Base-by-base conservation (phyloP, 1,140 invertebrate genomes). In the Hirudo medicinalis region DNA sequence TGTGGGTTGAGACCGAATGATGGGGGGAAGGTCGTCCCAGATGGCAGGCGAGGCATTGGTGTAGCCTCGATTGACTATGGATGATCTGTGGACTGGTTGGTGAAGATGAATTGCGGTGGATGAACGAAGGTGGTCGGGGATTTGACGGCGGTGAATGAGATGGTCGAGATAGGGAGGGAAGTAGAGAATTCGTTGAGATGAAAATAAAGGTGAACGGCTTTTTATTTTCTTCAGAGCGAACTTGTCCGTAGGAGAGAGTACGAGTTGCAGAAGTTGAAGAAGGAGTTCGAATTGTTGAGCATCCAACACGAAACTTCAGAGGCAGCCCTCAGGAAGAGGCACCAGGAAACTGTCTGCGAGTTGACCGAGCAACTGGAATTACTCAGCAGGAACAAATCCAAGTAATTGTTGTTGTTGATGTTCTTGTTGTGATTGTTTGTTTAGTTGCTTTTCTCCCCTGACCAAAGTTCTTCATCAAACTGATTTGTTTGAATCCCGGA, bases 291-390 rank as follows among this genome's bases (percentile, higher is more conserved):
- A 74, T 74, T 79, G 9, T 75, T 76, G 67, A 78, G 74, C 67
- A 74, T 76, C 20, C 77, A 79, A 71, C 77, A 79, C 67, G 81
- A 82, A 72, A 75, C 75, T 27, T 55, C 76, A 25, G 80, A 81
- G 73, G 68, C 76, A n/a, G 79, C 76, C 71, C 74, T 81, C 72
- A 78, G 80, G 71, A 81, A 80, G 74, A 75, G 80, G 71, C 78
- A 81, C 76, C 77, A 80, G 54, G 78, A 80, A 55, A 74, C 78
- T 36, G 75, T 82, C 72, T 80, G 78, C 67, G 81, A 82, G 72
- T 75, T 82, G 9, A 75, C 78, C 25, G 80, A 81, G 68, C 80
- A 82, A 74, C 74, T 82, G 9, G 81, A 82, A 63, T 76, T 78
- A 57, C 76, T 81, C 66, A 76, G 72, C 71, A 81, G 80, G 74